phyloP scores from a whole-genome alignment of 2,888 invertebrate species.

The Hylaea fasciaria region DNA sequence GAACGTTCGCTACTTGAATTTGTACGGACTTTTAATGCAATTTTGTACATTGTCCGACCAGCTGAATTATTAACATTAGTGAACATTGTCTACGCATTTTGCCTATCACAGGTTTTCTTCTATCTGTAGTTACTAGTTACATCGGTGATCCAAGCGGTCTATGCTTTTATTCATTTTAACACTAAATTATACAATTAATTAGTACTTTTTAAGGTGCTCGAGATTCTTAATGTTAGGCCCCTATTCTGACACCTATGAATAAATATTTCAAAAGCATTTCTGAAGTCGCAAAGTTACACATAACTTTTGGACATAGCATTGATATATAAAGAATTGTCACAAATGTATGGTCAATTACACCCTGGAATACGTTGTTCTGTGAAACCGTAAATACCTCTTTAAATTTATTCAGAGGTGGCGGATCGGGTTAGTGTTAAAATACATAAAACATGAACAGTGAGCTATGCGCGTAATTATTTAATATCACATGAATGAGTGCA shows the following conservation, averaged over 20 bases:
- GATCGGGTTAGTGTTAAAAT: constrained; percentile 40
- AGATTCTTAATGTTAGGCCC: constrained; percentile 6
- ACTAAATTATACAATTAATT: constrained; percentile 26
- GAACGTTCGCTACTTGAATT: too few relatives aligned
- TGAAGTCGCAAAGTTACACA: too few relatives aligned
- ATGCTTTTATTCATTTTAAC: constrained; percentile 37
- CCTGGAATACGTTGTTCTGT: too few relatives aligned
- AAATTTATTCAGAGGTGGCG: constrained; percentile 16
- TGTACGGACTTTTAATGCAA: neutral
- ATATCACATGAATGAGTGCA: constrained; percentile 82
- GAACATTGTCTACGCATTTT: constrained; percentile 48
- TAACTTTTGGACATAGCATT: too few relatives aligned
- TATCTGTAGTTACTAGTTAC: constrained; percentile 37
- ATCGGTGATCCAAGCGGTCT: constrained; percentile 41
- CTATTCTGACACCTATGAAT: constrained; percentile 15
- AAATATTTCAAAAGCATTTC: neutral
- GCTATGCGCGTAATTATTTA: constrained; percentile 58
- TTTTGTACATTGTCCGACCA: constrained; percentile 29
- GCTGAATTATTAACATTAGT: constrained; percentile 34
- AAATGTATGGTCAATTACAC: too few relatives aligned
- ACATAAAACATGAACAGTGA: constrained; percentile 56
- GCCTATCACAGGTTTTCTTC: constrained; percentile 70
- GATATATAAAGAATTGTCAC: too few relatives aligned
- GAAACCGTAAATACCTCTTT: neutral
- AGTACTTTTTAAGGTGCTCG: constrained; percentile 27